phyloP scores from a whole-genome alignment of 2,797 vertebrate species.

The Anisognathus igniventris region DNA sequence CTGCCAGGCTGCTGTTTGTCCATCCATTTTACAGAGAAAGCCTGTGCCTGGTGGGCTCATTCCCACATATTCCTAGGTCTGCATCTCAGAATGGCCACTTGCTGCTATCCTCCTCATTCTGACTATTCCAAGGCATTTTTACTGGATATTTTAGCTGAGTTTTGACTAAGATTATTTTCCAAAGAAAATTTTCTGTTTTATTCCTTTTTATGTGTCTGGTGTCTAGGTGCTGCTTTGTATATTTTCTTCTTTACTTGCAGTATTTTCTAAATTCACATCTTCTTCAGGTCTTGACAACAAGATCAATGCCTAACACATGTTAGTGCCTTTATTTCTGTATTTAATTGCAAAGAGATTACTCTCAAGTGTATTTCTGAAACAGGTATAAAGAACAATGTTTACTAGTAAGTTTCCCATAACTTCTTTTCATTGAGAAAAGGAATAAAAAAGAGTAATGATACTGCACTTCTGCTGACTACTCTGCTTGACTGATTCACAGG shows the following conservation, averaged over 20 bases:
- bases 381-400: background rate
- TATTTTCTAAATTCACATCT: background rate
- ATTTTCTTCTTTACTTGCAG: background rate
- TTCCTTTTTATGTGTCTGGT: background rate
- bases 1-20: background rate
- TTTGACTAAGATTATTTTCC: background rate
- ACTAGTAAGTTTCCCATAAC: background rate
- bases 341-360: background rate
- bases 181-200: background rate
- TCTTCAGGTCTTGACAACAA: background rate
- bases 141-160: background rate
- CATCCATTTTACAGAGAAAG: background rate
- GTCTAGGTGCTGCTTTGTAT: background rate
- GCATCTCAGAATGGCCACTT: background rate
- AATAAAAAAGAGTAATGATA: background rate
- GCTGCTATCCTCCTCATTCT: background rate
- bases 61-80: background rate
- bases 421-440: slow-evolving; percentile 25
- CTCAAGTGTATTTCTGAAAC: background rate
- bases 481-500: background rate
- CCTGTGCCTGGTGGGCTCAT: background rate
- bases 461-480: background rate
- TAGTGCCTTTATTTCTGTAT: background rate
- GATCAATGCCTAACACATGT: background rate
- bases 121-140: background rate